These are phyloP conservation scores for Drosophila eugracilis DNA, from an alignment of 1,140 invertebrate genomes.

Conservation along the genomic window DNA sequence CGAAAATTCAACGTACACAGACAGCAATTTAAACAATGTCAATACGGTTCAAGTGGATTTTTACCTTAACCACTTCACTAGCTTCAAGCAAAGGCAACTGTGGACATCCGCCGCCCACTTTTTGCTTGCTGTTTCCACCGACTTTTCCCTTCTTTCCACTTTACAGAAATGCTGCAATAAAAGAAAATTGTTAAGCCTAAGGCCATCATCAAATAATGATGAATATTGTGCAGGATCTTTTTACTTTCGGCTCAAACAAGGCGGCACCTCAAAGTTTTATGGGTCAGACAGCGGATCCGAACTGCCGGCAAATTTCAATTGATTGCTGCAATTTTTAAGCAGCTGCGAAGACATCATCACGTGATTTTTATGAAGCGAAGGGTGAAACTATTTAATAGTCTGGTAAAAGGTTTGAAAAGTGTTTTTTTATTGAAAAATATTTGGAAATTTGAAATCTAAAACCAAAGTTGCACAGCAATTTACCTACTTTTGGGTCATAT, in stretches of 20 bases:
- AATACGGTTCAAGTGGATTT: slow-evolving; percentile 77
- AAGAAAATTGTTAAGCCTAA: slow-evolving; percentile 59
- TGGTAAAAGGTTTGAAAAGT: too few relatives aligned
- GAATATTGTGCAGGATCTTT: slow-evolving; percentile 63
- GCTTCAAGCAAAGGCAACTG: slow-evolving; percentile 34
- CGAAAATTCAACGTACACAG: slow-evolving; percentile 76
- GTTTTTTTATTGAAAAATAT: background rate
- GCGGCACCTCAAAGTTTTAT: slow-evolving; percentile 25
- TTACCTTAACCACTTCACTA: slow-evolving; percentile 56
- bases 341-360: slow-evolving; percentile 19
- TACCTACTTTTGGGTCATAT: background rate
- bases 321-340: slow-evolving; percentile 26
- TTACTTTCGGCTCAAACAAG: slow-evolving; percentile 52
- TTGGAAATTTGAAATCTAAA: background rate
- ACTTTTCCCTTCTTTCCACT: background rate
- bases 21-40: slow-evolving; percentile 82
- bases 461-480: background rate
- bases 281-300: slow-evolving; percentile 43
- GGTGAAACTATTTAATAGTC: background rate
- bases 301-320: slow-evolving; percentile 28
- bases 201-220: slow-evolving; percentile 74
- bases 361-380: too few relatives aligned
- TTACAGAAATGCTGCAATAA: slow-evolving; percentile 46
- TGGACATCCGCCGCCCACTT: slow-evolving; percentile 17
- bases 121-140: slow-evolving; percentile 11